phyloP scores from a whole-genome alignment of 2,797 vertebrate species.

The Hemibagrus guttatus region DNA sequence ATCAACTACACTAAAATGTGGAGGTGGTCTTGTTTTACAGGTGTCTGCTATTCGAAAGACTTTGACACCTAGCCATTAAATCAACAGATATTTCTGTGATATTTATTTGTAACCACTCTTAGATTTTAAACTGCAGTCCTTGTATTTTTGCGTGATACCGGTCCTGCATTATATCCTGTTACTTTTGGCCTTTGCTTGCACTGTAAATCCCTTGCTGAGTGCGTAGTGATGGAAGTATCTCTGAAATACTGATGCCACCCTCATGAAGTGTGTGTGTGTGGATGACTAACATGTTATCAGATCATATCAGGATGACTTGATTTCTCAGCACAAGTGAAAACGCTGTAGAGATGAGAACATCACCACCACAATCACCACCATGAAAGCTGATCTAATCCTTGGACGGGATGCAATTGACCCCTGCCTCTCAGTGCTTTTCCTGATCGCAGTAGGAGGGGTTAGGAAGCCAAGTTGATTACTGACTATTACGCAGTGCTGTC shows the following conservation, averaged over 20 bases:
- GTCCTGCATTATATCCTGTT: not conserved
- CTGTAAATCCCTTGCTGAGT: not conserved
- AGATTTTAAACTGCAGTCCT: too few relatives aligned
- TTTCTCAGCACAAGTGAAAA: not conserved
- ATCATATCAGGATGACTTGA: not conserved
- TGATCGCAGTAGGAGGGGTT: not conserved
- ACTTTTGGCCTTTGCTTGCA: not conserved
- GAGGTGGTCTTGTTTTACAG: not conserved
- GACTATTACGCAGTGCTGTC: not conserved
- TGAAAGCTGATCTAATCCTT: not conserved
- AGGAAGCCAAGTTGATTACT: not conserved
- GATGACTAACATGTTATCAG: not conserved
- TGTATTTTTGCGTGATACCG: not conserved
- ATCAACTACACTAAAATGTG: slow-evolving; percentile 54
- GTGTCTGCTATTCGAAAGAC: not conserved
- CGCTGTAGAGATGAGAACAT: not conserved
- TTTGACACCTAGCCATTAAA: not conserved
- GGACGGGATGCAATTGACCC: not conserved
- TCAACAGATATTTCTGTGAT: too few relatives aligned
- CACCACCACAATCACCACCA: too few relatives aligned
- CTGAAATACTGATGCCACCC: not conserved
- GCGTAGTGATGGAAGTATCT: not conserved
- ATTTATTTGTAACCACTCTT: not conserved
- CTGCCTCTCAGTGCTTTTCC: not conserved
- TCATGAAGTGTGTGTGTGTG: not conserved